Evolutionary conservation across 2,113 vertebrate species (phyloP).

Genomic region (Cyprinodon brontotheroides): DNA sequence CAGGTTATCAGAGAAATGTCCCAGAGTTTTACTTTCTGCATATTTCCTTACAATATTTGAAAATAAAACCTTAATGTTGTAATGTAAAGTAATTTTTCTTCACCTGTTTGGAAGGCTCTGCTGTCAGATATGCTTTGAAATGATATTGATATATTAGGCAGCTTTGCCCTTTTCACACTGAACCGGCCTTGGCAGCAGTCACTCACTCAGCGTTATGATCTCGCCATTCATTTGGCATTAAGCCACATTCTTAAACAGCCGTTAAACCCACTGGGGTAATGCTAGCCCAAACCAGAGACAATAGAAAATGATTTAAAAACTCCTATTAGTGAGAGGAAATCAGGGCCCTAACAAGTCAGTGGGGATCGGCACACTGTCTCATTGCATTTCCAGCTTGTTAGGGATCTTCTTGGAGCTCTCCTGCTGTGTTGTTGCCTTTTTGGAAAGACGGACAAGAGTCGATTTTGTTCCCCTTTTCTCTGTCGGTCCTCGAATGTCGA

Average conservation of each 20-base stretch:
- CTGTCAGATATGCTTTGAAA: conserved; percentile 63
- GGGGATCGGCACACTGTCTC: conserved; percentile 69
- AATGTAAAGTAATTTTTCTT: background rate
- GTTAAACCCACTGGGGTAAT: conserved; percentile 64
- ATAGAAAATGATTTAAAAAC: conserved; percentile 77
- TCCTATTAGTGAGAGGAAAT: conserved; percentile 74
- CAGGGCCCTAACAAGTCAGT: conserved; percentile 77
- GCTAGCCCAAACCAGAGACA: conserved; percentile 71
- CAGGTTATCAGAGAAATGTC: conserved; percentile 44
- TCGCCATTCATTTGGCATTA: conserved; percentile 70
- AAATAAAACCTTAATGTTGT: conserved; percentile 15
- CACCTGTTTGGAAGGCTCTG: background rate
- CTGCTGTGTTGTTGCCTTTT: conserved; percentile 72
- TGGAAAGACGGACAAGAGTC: conserved; percentile 43
- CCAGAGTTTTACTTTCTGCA: background rate
- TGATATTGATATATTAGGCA: conserved; percentile 67
- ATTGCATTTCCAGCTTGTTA: conserved; percentile 78
- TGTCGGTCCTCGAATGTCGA: background rate
- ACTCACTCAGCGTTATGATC: conserved; percentile 71
- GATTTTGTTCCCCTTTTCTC: conserved; percentile 35
- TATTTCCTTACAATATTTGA: conserved; percentile 15
- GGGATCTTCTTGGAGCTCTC: conserved; percentile 61
- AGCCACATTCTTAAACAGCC: conserved; percentile 66
- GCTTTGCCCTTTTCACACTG: conserved; percentile 69
- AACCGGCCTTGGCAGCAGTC: conserved; percentile 58